Base-by-base conservation (phyloP, 35 echinoderm and acorn worm species). In the Holothuria glaberrima region DNA sequence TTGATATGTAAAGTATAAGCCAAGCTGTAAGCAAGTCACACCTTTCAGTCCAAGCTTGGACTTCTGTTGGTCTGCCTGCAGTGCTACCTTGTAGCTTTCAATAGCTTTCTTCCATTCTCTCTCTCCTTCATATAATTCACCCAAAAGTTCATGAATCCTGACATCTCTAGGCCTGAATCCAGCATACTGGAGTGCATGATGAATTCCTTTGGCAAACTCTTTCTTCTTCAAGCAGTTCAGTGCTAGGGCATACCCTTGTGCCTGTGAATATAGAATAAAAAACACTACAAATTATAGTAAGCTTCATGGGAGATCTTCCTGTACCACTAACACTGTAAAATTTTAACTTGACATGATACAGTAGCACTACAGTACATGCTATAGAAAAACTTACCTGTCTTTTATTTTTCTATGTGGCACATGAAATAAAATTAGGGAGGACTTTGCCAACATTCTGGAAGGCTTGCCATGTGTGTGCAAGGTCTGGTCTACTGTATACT, bases 1-100 rank as follows among this genome's bases (percentile, higher is more conserved):
- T 9, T 54, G 50, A 12, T 54, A 54, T 17, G 50, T 17, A 54
- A 54, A 54, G 50, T n/a, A n/a, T n/a, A n/a, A n/a, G n/a, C n/a
- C n/a, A 17, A 54, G 50, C 50, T 17, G 16, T 17, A 9, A 1
- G 9, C 0, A 14, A 54, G n/a, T 0, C 30, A 73, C 69, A 97
- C 96, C 91, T 92, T 92, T 94, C 52, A 98, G 68, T 22, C 94
- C 88, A n/a, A 98, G 82, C n/a, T 98, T 90, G 22, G 82, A 87
- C 93, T 98, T 94, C 4, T 66, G 86, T 25, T 89, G 78, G 71
- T 98, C 94, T 21, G 94, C 79, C 41, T 94, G 90, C 74, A 98
- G 83, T 52, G 90, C 84, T 6, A 67, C 71, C 9, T 85, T 88
- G 63, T 94, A 98, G 20, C 90, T 86, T n/a, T 94, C 86, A 65